Conservation (phyloP, 2,888 invertebrate genomes). For the Exocentrus adspersus region DNA sequence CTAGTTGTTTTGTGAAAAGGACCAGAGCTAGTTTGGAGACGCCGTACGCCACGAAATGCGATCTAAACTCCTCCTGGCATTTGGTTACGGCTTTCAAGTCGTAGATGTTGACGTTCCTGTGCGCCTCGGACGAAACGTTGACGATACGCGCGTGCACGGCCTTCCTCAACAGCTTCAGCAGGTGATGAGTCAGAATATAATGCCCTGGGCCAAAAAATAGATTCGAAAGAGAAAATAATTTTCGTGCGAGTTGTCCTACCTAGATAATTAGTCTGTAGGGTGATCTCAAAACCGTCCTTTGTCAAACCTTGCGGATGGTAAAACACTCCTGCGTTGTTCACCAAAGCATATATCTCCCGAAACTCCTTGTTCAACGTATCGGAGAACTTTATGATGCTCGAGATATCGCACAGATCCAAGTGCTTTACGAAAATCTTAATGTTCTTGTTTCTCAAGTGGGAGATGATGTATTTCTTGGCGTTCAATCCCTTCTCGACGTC, state of each 20-base stretch:
- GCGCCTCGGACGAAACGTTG: conserved; percentile 64
- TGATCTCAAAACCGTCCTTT: conserved; percentile 66
- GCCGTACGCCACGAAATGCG: conserved; percentile 60
- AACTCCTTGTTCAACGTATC: conserved; percentile 56
- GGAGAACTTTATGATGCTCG: conserved; percentile 59
- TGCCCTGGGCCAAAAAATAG: no score
- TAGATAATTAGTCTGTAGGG: conserved; percentile 68
- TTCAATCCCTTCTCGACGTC: conserved; percentile 62
- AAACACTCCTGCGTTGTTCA: conserved; percentile 69
- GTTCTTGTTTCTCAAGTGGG: conserved; percentile 45
- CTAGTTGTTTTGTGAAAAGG: conserved; percentile 59
- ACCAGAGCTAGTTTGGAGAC: conserved; percentile 60
- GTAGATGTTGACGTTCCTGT: conserved; percentile 57
- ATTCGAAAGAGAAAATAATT: no score
- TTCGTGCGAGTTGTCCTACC: no score
- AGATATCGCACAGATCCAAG: conserved; percentile 60
- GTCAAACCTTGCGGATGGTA: conserved; percentile 65
- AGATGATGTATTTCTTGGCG: conserved; percentile 62
- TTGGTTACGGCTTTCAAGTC: conserved; percentile 55
- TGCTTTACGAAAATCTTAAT: conserved; percentile 56
- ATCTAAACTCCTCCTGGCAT: conserved; percentile 54
- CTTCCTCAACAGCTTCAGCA: conserved; percentile 61
- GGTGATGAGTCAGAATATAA: conserved; percentile 64
- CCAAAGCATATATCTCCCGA: conserved; percentile 61
- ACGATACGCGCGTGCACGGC: conserved; percentile 63